Percentiles rank a stretch among this genome's conserved stretches.
phyloP scores from a whole-genome alignment of 2,113 vertebrate genomes.

The Myrmophylax atrothorax region DNA sequence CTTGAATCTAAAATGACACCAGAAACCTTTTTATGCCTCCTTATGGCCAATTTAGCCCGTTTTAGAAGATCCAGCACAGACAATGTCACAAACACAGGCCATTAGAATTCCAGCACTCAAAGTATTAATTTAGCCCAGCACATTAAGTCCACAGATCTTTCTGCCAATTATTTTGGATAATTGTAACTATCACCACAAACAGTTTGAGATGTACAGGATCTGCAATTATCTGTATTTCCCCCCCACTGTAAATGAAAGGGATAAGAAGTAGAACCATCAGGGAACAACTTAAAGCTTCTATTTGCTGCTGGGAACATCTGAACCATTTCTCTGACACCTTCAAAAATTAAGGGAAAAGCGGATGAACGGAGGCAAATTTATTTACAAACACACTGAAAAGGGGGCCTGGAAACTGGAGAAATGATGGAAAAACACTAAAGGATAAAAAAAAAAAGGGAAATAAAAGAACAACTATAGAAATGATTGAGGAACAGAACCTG shows the following conservation, averaged over 20 bases:
- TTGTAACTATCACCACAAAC: slow-evolving; percentile 40
- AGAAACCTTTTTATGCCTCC: neutral
- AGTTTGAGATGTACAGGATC: slow-evolving; percentile 16
- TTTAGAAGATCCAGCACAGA: neutral
- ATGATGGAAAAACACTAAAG: neutral
- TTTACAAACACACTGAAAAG: neutral
- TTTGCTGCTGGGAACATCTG: neutral
- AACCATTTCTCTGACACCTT: neutral
- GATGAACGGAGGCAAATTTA: neutral
- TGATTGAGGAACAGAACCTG: neutral
- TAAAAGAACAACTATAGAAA: neutral
- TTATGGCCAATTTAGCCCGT: neutral
- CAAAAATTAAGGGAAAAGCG: neutral
- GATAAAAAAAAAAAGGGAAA: neutral
- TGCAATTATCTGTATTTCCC: slow-evolving; percentile 30
- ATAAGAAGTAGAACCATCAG: neutral
- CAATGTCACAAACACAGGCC: neutral
- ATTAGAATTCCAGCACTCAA: neutral
- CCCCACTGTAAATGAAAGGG: slow-evolving; percentile 17
- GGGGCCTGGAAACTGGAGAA: neutral
- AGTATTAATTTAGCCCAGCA: neutral
- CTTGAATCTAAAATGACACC: neutral
- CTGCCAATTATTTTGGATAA: slow-evolving; percentile 55
- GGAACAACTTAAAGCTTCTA: slow-evolving; percentile 9
- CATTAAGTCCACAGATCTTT: slow-evolving; percentile 33